Evolutionary conservation across 2,888 invertebrate species (phyloP).

Genomic region (Proisotoma minuta): DNA sequence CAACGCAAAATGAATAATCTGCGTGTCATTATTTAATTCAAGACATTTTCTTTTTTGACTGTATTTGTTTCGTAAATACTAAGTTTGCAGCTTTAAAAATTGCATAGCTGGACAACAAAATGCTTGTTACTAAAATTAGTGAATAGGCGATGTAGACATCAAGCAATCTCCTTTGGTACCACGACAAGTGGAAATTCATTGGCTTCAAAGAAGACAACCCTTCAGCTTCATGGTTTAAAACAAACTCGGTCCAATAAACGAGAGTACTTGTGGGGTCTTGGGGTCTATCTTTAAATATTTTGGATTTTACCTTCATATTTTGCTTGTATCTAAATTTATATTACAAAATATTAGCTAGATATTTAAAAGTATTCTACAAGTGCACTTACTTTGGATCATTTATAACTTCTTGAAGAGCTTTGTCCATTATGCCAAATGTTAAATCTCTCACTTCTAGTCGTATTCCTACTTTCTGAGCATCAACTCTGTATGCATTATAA

Average conservation of each 20-base stretch:
- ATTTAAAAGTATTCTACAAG: not conserved
- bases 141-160: slow-evolving; percentile 32
- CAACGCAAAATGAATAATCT: no score
- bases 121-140: not conserved
- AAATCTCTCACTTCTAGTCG: slow-evolving; percentile 38
- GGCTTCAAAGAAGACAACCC: slow-evolving; percentile 37
- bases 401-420: slow-evolving; percentile 29
- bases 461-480: slow-evolving; percentile 42
- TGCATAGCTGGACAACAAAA: no score
- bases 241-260: slow-evolving; percentile 45
- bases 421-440: slow-evolving; percentile 27
- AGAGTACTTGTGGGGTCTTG: slow-evolving; percentile 36
- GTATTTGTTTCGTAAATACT: no score
- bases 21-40: no score
- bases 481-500: slow-evolving; percentile 41
- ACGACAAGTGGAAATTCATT: slow-evolving; percentile 26
- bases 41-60: no score
- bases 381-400: slow-evolving; percentile 29
- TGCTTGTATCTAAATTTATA: slow-evolving; percentile 27
- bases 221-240: slow-evolving; percentile 41
- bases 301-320: slow-evolving; percentile 39
- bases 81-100: no score
- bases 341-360: not conserved
- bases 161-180: slow-evolving; percentile 31
- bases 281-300: slow-evolving; percentile 37